Evolutionary conservation across 2,888 invertebrate species (phyloP), one percentile per base, ranked within the genome.

Genomic region (Sphaeridia pumilis): DNA sequence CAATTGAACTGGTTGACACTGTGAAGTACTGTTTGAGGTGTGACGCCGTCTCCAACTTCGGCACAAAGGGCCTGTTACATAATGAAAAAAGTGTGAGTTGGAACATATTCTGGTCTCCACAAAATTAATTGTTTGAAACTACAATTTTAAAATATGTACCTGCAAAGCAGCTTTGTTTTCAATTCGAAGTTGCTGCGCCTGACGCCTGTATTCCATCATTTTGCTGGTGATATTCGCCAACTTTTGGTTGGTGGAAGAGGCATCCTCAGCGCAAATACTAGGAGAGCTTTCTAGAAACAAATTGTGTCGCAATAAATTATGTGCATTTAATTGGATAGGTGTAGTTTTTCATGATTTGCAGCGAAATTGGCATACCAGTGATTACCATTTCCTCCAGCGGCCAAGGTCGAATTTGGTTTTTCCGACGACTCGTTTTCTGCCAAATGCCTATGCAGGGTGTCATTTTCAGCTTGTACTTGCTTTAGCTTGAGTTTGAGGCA

Each of bases 31-130:
- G 47, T 56, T 10, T 84, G 73, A 64, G 78, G 79, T 2, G 76
- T 78, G 36, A 82, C 78, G 62, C 75, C 77, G 52, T 85, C 83
- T 0, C 87, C 87, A 17, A 83, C 73, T 71, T 87, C 87, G 67
- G 81, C 82, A 65, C 81, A 79, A 20, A 87, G 67, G 58, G 83
- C 78, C 72, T 73, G 56, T 25, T n/a, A n/a, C n/a, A n/a, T n/a
- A n/a, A n/a, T n/a, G n/a, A n/a, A n/a, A n/a, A n/a, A n/a, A n/a
- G n/a, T n/a, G n/a, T n/a, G n/a, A n/a, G n/a, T n/a, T n/a, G n/a
- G n/a, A n/a, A n/a, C n/a, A n/a, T n/a, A n/a, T n/a, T n/a, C n/a
- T n/a, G n/a, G n/a, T n/a, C n/a, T n/a, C n/a, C n/a, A n/a, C n/a
- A n/a, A n/a, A n/a, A n/a, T n/a, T n/a, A n/a, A n/a, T n/a, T n/a